A percentile compares a stretch with the other conserved stretches of the same genome.
phyloP scores from a whole-genome alignment of 92 coral and sea anemone species.

The Anthopleura xanthogrammica region DNA sequence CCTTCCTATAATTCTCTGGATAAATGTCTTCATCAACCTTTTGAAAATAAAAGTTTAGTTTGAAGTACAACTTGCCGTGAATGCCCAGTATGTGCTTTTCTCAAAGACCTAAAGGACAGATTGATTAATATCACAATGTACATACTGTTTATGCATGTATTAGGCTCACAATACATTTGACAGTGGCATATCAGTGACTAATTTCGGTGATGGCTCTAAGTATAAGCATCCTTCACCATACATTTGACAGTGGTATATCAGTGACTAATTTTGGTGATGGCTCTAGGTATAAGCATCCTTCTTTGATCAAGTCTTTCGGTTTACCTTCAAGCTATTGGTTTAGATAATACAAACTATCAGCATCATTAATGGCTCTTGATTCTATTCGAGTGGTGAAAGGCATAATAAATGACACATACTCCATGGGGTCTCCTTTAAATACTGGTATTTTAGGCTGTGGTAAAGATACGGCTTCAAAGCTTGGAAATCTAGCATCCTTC shows the following conservation, averaged over 20 bases:
- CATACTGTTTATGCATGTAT: too few species aligned
- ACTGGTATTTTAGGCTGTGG: conserved; percentile 49
- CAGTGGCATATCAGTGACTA: too few species aligned
- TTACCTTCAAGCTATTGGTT: conserved; percentile 55
- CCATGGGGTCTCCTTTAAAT: conserved; percentile 51
- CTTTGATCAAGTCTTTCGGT: conserved; percentile 64
- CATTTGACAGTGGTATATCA: too few species aligned
- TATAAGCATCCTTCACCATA: conserved; percentile 51
- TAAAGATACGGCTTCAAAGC: conserved; percentile 44
- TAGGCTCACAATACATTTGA: too few species aligned
- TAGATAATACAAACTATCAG: conserved; percentile 57
- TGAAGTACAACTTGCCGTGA: too few species aligned
- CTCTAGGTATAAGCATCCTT: conserved; percentile 36
- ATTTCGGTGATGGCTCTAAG: background rate
- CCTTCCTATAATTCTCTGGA: too few species aligned
- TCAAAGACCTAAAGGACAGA: too few species aligned
- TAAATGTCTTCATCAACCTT: too few species aligned
- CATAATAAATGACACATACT: conserved; percentile 47
- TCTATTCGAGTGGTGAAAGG: conserved; percentile 45
- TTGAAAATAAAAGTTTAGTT: too few species aligned
- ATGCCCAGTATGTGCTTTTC: too few species aligned
- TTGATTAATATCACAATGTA: too few species aligned
- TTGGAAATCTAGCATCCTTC: background rate
- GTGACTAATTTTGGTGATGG: too few species aligned
- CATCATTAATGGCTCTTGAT: conserved; percentile 21